Evolutionary conservation across 2,888 invertebrate genomes (phyloP).

Genomic region (Strigamia crassipes): DNA sequence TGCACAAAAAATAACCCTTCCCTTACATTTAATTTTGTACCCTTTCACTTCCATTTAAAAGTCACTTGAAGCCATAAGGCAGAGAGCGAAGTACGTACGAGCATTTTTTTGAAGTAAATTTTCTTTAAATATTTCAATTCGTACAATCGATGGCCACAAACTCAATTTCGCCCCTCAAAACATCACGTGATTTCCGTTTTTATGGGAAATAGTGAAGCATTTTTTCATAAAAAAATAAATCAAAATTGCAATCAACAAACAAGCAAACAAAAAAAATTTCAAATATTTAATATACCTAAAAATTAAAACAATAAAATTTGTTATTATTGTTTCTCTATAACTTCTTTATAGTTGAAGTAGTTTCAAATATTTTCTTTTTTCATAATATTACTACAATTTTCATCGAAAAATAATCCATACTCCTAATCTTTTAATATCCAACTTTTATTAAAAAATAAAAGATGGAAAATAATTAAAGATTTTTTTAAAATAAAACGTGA

Average conservation of each 20-base stretch:
- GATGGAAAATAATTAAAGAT: background rate
- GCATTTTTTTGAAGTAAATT: background rate
- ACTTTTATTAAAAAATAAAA: slow-evolving; percentile 19
- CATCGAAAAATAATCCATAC: slow-evolving; percentile 6
- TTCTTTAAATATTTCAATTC: background rate
- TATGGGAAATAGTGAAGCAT: background rate
- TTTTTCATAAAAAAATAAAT: background rate
- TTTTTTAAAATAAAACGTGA: background rate
- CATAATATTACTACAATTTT: slow-evolving; percentile 2
- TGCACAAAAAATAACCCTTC: slow-evolving; percentile 4
- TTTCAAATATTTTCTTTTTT: background rate
- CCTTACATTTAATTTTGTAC: background rate
- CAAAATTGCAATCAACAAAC: background rate
- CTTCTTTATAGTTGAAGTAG: background rate
- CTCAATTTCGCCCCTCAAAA: slow-evolving; percentile 26
- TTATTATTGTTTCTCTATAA: slow-evolving; percentile 15
- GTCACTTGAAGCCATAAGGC: slow-evolving; percentile 26
- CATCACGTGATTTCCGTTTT: slow-evolving; percentile 30
- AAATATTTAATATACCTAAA: slow-evolving; percentile 30
- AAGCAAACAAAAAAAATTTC: background rate
- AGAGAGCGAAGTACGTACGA: slow-evolving; percentile 13
- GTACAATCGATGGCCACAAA: slow-evolving; percentile 7
- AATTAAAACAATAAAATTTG: slow-evolving; percentile 25
- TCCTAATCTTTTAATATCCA: background rate
- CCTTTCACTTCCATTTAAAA: background rate